These are phyloP conservation scores for Calosoma granatense DNA, from an alignment of 1,140 invertebrate species.

Conservation along the genomic window DNA sequence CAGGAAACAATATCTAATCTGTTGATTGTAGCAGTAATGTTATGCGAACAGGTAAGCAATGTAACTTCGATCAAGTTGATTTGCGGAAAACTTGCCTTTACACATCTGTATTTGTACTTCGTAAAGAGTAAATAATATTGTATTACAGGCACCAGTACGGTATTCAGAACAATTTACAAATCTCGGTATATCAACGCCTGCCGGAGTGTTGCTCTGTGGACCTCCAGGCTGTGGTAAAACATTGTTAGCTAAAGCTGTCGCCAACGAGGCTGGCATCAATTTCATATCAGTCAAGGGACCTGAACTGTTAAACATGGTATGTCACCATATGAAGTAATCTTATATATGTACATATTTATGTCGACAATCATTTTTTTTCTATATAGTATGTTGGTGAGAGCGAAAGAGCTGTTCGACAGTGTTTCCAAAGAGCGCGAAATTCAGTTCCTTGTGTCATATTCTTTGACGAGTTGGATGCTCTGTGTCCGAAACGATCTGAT, in stretches of 20 bases:
- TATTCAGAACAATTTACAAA: slow-evolving; percentile 67
- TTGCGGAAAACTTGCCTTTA: no score
- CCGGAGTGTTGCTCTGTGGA: slow-evolving; percentile 83
- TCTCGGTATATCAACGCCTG: slow-evolving; percentile 67
- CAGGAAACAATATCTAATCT: no score
- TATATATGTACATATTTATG: no score
- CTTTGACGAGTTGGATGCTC: slow-evolving; percentile 97
- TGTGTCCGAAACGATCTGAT: slow-evolving; percentile 83
- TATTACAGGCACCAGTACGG: slow-evolving; percentile 79
- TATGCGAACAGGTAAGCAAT: no score
- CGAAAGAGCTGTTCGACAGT: slow-evolving; percentile 88
- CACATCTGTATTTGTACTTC: not conserved
- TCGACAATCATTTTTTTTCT: slow-evolving; percentile 26
- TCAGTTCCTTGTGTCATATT: slow-evolving; percentile 98
- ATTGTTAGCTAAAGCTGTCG: slow-evolving; percentile 82
- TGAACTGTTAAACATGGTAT: slow-evolving; percentile 79
- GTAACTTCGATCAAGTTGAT: no score
- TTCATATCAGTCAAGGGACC: slow-evolving; percentile 91
- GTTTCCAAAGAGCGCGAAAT: slow-evolving; percentile 88
- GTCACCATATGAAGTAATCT: no score
- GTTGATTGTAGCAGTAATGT: no score
- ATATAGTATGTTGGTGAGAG: slow-evolving; percentile 98
- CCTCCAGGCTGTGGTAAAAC: slow-evolving; percentile 92
- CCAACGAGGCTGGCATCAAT: slow-evolving; percentile 79
- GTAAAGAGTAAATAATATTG: slow-evolving; percentile 13